A percentile compares a stretch with the other conserved stretches of the same genome.
These are phyloP conservation scores for Syritta pipiens DNA, from an alignment of 2,888 invertebrate species.

Conservation along the genomic window DNA sequence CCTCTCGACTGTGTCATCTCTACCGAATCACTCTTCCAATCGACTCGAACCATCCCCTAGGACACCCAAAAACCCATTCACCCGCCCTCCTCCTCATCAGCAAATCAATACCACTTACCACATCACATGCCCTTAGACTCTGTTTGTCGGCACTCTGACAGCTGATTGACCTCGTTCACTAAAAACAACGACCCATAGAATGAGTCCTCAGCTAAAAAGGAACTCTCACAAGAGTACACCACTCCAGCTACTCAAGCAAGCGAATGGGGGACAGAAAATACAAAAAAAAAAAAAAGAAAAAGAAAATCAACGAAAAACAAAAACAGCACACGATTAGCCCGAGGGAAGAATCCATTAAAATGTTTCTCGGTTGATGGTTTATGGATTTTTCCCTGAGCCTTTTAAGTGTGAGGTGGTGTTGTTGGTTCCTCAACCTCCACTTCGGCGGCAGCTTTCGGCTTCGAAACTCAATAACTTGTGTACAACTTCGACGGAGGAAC, in stretches of 20 bases:
- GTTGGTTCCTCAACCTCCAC: too few species aligned
- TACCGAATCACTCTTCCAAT: too few species aligned
- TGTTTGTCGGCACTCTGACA: too few species aligned
- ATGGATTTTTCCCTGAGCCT: constrained; percentile 40
- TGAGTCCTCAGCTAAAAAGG: too few species aligned
- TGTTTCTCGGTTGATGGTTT: constrained; percentile 60
- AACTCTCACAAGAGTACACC: constrained; percentile 23
- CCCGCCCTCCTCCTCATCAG: too few species aligned
- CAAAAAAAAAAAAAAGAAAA: constrained; percentile 1
- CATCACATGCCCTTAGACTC: too few species aligned
- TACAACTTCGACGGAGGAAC: constrained; percentile 20
- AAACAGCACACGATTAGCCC: constrained; percentile 40
- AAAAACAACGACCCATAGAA: too few species aligned
- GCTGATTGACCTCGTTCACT: too few species aligned
- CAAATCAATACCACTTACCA: too few species aligned
- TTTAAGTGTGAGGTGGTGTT: constrained; percentile 14
- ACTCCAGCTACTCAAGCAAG: neutral
- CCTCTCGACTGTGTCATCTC: too few species aligned
- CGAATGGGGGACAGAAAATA: neutral
- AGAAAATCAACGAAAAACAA: constrained; percentile 16
- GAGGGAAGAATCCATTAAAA: constrained; percentile 59
- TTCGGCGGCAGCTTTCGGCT: neutral
- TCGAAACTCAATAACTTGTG: constrained; percentile 11
- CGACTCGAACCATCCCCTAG: too few species aligned
- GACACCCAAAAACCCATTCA: too few species aligned